Evolutionary conservation across 2,113 vertebrate genomes (phyloP), one percentile per base, ranked within the genome.

Genomic region (Atrichornis clamosus): DNA sequence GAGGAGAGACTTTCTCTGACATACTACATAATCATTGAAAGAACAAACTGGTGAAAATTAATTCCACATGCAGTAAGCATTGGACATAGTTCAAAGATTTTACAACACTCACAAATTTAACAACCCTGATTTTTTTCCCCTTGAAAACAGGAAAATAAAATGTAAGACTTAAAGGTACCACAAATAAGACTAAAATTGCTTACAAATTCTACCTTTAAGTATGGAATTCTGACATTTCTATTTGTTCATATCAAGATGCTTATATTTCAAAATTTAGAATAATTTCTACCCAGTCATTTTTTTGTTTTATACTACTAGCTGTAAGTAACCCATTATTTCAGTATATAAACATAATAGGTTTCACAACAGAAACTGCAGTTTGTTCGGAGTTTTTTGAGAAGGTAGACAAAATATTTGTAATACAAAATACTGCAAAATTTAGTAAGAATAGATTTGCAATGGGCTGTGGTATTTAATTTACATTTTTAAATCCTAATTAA

Each of bases 131-230:
- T 70, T 95, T 67, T 56, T 22, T n/a, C n/a, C 46, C 44, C 42
- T 70, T 74, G 55, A 56, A 93, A 96, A 78, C 26, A 89, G 28
- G 44, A 84, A 95, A 89, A 84, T 11, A 92, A 88, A 81, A 84
- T 39, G 6, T 13, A 62, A 84, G 24, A 77, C 41, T 60, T 60
- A 60, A 55, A 60, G 35, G 13, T 32, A 78, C 6, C 13, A 70
- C 82, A 39, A 90, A 18, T 46, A 90, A 60, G 28, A 68, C 30
- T 60, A 35, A 37, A 85, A 84, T 24, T 72, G 35, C 49, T 80
- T 56, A 16, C 13, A 79, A 67, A 93, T 64, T 60, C 37, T 85
- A 44, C 26, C 19, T 68, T 44, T 64, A 49, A 23, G 16, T 64
- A 75, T 49, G 23, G 50, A 37, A 37, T 81, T 79, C 17, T 91